A percentile compares a stretch with the other conserved stretches of the same genome.
Evolutionary conservation across 2,888 invertebrate species (phyloP).

Genomic region (Gastrophysa polygoni): DNA sequence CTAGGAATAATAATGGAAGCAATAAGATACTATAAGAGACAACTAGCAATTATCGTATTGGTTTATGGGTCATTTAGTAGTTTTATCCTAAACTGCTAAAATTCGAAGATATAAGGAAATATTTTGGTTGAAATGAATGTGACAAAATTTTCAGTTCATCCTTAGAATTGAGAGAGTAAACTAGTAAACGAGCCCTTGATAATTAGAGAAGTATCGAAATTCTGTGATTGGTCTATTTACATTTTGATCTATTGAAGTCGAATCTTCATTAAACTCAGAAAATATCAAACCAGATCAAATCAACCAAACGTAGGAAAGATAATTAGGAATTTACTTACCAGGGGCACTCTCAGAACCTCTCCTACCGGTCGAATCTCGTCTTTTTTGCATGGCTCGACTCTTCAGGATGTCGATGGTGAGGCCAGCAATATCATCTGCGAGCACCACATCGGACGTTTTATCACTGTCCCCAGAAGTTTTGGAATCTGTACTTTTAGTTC

Average conservation of each 20-base stretch:
- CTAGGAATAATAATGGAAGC: background rate
- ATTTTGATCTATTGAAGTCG: no score
- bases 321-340: constrained; percentile 44
- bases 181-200: no score
- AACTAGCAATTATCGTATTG: background rate
- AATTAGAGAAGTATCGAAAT: no score
- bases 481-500: constrained; percentile 65
- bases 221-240: no score
- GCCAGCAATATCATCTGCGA: constrained; percentile 53
- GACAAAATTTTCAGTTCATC: no score
- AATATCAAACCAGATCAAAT: background rate
- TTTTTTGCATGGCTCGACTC: constrained; percentile 47
- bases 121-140: background rate
- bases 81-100: background rate
- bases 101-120: background rate
- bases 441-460: constrained; percentile 47
- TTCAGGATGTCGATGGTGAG: constrained; percentile 53
- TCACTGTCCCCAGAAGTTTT: constrained; percentile 56
- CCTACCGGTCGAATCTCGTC: constrained; percentile 60
- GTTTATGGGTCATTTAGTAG: background rate
- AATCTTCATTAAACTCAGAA: background rate
- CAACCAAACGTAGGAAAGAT: background rate
- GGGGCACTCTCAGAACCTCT: constrained; percentile 61
- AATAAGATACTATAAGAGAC: background rate
- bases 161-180: no score